These are phyloP conservation scores for Chrysotoxum bicinctum DNA, from an alignment of 2,888 invertebrate genomes.

Conservation along the genomic window DNA sequence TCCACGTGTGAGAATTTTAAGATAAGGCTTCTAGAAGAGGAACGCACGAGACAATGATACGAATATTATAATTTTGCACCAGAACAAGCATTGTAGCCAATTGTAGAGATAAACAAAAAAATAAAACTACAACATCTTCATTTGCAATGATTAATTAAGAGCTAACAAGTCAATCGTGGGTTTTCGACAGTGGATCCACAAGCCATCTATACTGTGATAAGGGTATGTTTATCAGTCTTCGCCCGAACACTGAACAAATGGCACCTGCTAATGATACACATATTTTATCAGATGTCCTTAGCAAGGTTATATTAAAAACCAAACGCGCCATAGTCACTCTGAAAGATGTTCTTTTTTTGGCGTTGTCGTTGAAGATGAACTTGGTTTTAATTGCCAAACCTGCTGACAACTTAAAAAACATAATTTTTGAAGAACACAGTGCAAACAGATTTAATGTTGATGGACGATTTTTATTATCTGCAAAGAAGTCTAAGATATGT, in stretches of 20 bases:
- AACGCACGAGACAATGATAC: no score
- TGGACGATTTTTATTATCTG: not conserved
- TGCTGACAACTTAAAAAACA: constrained; percentile 1
- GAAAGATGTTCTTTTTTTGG: constrained; percentile 3
- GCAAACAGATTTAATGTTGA: not conserved
- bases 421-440: not conserved
- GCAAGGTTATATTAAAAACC: constrained; percentile 12
- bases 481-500: no score
- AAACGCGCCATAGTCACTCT: not conserved
- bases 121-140: not conserved
- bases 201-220: constrained; percentile 9
- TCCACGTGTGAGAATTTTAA: no score
- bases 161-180: not conserved
- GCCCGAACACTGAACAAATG: constrained; percentile 11
- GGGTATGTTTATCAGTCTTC: constrained; percentile 2
- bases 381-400: constrained; percentile 1
- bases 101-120: no score
- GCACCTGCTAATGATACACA: not conserved
- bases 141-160: constrained; percentile 10
- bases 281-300: constrained; percentile 13
- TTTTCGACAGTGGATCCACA: constrained; percentile 19
- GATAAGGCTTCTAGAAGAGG: no score
- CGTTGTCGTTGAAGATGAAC: constrained; percentile 3
- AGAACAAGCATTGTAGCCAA: not conserved
- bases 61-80: no score